Conservation (phyloP, 2,797 vertebrate genomes). For the Rhincodon typus region DNA sequence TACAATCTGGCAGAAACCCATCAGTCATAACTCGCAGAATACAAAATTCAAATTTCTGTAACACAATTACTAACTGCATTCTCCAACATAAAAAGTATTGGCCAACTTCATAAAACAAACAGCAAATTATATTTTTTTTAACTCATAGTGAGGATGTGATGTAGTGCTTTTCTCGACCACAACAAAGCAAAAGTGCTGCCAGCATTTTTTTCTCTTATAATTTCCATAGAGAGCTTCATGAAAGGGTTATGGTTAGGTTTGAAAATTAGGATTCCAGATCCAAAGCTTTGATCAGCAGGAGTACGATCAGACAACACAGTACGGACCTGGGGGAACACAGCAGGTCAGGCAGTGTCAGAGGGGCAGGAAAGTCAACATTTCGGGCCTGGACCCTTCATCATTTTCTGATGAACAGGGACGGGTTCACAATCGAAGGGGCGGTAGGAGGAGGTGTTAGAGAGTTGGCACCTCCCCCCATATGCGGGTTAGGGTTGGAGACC, state of each 20-base stretch:
- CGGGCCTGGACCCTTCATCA: too few relatives aligned
- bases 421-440: too few relatives aligned
- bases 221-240: neutral
- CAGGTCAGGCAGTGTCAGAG: too few relatives aligned
- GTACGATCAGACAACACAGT: too few relatives aligned
- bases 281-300: neutral
- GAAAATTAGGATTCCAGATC: neutral
- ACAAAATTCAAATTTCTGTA: neutral
- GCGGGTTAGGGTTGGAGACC: too few relatives aligned
- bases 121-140: neutral
- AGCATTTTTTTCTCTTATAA: neutral
- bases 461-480: too few relatives aligned
- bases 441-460: too few relatives aligned
- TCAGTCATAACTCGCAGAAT: neutral
- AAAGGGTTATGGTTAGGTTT: neutral
- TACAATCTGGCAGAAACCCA: neutral
- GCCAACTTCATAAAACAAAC: neutral
- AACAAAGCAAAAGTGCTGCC: neutral
- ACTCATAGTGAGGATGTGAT: neutral
- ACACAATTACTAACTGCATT: neutral
- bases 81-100: neutral
- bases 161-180: neutral
- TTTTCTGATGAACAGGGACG: too few relatives aligned
- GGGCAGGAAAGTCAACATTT: too few relatives aligned
- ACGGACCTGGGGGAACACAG: too few relatives aligned